A percentile compares a stretch with the other conserved stretches of the same genome.
Evolutionary conservation across 2,888 invertebrate genomes (phyloP).

Genomic region (Drosophila glabriapex): DNA sequence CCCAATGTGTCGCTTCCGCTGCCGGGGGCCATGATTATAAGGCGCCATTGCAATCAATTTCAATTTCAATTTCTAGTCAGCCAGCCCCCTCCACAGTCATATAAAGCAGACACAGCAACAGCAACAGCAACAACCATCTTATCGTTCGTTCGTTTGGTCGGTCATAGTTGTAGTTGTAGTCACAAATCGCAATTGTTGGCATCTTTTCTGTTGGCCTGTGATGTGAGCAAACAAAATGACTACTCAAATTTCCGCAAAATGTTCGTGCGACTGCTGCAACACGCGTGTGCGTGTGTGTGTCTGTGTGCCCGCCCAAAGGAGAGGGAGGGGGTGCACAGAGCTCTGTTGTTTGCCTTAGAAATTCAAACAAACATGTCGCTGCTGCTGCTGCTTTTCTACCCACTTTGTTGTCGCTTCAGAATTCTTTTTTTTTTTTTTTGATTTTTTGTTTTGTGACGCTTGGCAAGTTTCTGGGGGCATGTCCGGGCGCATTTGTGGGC

Average conservation of each 20-base stretch:
- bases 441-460: slow-evolving; percentile 44
- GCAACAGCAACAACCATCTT: slow-evolving; percentile 33
- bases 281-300: slow-evolving; percentile 41
- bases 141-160: slow-evolving; percentile 47
- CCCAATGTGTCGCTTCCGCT: slow-evolving; percentile 67
- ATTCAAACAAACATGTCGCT: slow-evolving; percentile 72
- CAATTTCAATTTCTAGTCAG: slow-evolving; percentile 49
- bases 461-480: slow-evolving; percentile 57
- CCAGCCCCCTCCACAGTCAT: slow-evolving; percentile 14
- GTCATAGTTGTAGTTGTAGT: slow-evolving; percentile 48
- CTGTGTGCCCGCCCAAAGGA: slow-evolving; percentile 5
- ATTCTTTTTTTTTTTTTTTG: slow-evolving; percentile 13
- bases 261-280: slow-evolving; percentile 69
- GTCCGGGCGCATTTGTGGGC: slow-evolving; percentile 66
- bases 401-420: slow-evolving; percentile 11
- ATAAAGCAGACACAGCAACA: neutral
- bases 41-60: slow-evolving; percentile 63
- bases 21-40: slow-evolving; percentile 67
- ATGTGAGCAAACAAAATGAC: slow-evolving; percentile 85
- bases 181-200: slow-evolving; percentile 50
- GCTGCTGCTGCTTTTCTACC: slow-evolving; percentile 33
- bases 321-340: slow-evolving; percentile 5
- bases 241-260: slow-evolving; percentile 81
- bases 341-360: slow-evolving; percentile 70
- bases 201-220: slow-evolving; percentile 82